Conservation (phyloP, 2,888 invertebrate species). For the Drosophila meridionalis region DNA sequence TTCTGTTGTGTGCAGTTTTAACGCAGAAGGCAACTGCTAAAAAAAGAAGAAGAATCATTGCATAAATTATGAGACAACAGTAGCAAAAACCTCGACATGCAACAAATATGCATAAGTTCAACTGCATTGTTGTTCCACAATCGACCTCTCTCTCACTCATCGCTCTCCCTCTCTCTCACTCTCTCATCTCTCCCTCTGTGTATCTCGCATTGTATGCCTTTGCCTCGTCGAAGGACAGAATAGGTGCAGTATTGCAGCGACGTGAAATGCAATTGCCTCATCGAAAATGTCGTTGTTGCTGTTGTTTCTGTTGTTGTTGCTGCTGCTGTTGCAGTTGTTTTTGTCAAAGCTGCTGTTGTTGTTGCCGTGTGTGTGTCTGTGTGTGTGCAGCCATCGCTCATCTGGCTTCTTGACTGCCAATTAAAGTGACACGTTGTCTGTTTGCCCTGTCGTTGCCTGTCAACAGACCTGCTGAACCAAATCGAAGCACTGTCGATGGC, state of each 20-base stretch:
- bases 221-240: constrained; percentile 5
- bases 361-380: constrained; percentile 16
- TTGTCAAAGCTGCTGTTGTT: constrained; percentile 7
- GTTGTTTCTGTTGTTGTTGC: no score
- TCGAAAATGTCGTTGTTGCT: constrained; percentile 5
- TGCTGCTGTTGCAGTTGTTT: constrained; percentile 3
- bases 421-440: constrained; percentile 67
- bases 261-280: constrained; percentile 43
- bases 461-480: constrained; percentile 49
- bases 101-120: constrained; percentile 66
- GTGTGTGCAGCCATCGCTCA: constrained; percentile 36
- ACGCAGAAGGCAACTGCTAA: constrained; percentile 40
- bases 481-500: constrained; percentile 30
- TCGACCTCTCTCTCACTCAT: background rate
- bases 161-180: background rate
- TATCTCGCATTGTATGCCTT: background rate
- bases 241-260: constrained; percentile 10
- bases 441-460: constrained; percentile 65
- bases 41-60: constrained; percentile 60
- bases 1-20: constrained; percentile 58
- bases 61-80: constrained; percentile 59
- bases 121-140: constrained; percentile 16
- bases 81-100: constrained; percentile 43
- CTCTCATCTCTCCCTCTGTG: background rate
- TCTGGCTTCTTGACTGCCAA: constrained; percentile 62